phyloP scores from a whole-genome alignment of 2,888 invertebrate genomes.

The Andricus curvator region DNA sequence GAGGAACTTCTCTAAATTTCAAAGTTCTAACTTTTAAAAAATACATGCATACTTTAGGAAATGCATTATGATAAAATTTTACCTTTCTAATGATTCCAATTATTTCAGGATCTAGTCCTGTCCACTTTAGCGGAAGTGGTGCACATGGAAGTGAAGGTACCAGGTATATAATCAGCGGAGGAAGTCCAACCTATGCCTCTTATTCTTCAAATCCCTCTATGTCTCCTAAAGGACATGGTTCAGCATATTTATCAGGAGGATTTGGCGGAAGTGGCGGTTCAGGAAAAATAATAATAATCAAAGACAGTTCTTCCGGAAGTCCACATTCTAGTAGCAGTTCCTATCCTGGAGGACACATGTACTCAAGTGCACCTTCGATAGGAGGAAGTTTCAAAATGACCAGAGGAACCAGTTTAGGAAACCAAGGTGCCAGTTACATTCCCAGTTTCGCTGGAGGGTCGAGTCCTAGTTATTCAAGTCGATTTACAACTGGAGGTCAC shows the following conservation, averaged over 20 bases:
- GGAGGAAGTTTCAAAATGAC: constrained; percentile 62
- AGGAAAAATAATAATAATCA: constrained; percentile 50
- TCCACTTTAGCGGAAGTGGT: constrained; percentile 44
- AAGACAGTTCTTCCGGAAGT: constrained; percentile 51
- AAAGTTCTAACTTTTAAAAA: no score
- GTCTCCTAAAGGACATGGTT: constrained; percentile 51
- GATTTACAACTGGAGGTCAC: constrained; percentile 59
- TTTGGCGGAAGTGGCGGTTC: constrained; percentile 43
- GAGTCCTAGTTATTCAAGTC: constrained; percentile 54
- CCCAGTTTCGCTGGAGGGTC: constrained; percentile 57
- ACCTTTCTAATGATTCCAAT: not conserved
- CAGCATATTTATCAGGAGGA: constrained; percentile 48
- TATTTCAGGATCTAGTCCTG: constrained; percentile 40
- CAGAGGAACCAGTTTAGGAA: constrained; percentile 46
- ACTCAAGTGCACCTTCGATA: constrained; percentile 46
- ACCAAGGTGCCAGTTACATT: constrained; percentile 56
- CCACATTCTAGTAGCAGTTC: constrained; percentile 51
- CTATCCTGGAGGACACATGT: constrained; percentile 57
- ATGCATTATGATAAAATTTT: not conserved
- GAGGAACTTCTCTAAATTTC: no score
- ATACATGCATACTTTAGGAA: not conserved
- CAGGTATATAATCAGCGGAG: constrained; percentile 47
- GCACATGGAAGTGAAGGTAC: constrained; percentile 50
- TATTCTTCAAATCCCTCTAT: constrained; percentile 56
- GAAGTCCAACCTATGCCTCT: constrained; percentile 15